Percentiles rank a stretch among this genome's conserved stretches.
These are phyloP conservation scores for Ochropleura plecta DNA, from an alignment of 2,888 invertebrate genomes.

Conservation along the genomic window DNA sequence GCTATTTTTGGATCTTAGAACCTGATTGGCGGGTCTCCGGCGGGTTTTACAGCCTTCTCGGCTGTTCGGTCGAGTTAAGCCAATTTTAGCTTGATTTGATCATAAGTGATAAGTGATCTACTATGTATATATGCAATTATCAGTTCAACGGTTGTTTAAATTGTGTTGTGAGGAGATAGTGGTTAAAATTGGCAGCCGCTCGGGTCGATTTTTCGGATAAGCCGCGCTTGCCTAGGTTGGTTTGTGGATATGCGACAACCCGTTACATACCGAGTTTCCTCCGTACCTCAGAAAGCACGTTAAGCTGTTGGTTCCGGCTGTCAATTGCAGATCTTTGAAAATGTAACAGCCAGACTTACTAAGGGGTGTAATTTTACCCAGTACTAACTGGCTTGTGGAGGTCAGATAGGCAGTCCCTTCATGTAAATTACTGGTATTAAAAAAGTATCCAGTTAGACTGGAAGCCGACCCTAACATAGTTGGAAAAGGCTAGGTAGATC, in stretches of 20 bases:
- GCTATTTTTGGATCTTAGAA: slow-evolving; percentile 84
- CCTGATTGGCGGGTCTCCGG: slow-evolving; percentile 76
- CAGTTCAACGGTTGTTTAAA: slow-evolving; percentile 20
- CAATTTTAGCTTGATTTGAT: slow-evolving; percentile 70
- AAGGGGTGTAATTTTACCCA: background rate
- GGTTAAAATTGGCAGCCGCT: no score
- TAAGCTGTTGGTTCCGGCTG: no score
- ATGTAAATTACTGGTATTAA: background rate
- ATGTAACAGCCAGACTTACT: no score
- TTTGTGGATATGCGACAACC: no score
- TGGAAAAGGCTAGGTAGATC: background rate
- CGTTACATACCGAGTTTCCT: no score
- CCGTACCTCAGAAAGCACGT: no score
- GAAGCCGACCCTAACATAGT: background rate
- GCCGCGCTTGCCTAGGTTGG: no score
- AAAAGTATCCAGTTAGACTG: background rate
- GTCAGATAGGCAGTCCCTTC: background rate
- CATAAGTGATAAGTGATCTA: slow-evolving; percentile 58
- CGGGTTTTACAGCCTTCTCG: slow-evolving; percentile 73
- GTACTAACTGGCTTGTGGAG: background rate
- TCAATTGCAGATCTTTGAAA: no score
- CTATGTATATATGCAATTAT: slow-evolving; percentile 28
- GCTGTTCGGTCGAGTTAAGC: slow-evolving; percentile 64
- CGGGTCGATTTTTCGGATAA: no score
- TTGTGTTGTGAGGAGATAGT: background rate